phyloP scores from a whole-genome alignment of 2,888 invertebrate species.

The Luperina testacea region DNA sequence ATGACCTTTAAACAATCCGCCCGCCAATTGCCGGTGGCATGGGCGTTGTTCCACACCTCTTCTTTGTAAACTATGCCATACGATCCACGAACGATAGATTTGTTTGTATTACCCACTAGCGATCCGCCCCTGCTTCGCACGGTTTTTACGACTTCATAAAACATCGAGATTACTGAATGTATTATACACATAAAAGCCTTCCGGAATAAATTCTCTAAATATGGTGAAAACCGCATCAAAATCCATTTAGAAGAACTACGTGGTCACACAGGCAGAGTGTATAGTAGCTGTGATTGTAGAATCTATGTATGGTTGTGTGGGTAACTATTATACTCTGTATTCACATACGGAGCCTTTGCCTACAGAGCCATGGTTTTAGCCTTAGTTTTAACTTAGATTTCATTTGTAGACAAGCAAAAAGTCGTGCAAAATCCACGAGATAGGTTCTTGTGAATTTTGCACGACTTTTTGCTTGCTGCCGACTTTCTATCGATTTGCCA shows the following conservation, averaged over 20 bases:
- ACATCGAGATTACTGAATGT: background rate
- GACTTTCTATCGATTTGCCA: background rate
- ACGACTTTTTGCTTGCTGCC: too few relatives aligned
- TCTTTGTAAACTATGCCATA: background rate
- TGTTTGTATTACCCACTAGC: background rate
- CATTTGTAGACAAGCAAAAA: too few relatives aligned
- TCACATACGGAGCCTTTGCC: too few relatives aligned
- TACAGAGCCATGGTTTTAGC: too few relatives aligned
- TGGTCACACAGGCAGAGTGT: background rate
- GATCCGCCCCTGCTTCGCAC: background rate
- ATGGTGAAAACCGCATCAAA: background rate
- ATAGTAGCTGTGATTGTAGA: too few relatives aligned
- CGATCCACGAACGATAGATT: background rate
- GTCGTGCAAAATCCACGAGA: too few relatives aligned
- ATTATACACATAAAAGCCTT: background rate
- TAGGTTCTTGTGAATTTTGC: too few relatives aligned
- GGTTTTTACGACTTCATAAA: background rate
- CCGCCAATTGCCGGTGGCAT: background rate
- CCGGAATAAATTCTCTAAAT: background rate
- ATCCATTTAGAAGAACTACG: background rate
- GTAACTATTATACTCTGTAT: too few relatives aligned
- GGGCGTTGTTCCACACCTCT: background rate
- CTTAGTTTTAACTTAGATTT: too few relatives aligned
- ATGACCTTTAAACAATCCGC: slow-evolving; percentile 8
- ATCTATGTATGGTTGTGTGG: too few relatives aligned